Conservation (phyloP, 2,888 invertebrate genomes). For the Anorthoa munda region DNA sequence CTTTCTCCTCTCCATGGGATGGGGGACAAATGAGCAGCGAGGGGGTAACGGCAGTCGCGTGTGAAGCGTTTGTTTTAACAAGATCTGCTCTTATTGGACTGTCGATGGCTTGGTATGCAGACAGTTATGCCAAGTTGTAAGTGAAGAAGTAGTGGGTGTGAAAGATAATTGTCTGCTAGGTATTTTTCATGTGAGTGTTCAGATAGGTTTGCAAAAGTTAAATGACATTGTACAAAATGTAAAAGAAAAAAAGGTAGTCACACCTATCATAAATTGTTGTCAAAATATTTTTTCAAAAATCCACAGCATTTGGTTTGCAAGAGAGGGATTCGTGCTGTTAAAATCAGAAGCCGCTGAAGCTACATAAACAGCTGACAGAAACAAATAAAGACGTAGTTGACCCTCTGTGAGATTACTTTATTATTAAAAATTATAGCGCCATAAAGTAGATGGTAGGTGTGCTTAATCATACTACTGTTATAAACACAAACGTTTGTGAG, state of each 20-base stretch:
- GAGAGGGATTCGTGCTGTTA: not conserved
- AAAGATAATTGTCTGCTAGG: not conserved
- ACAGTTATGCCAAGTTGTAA: not conserved
- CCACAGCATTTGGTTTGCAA: not conserved
- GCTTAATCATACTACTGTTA: too few species aligned
- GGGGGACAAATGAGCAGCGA: slow-evolving; percentile 64
- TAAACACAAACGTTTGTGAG: too few species aligned
- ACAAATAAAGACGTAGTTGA: too few species aligned
- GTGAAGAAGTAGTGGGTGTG: slow-evolving; percentile 10
- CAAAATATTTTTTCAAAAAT: not conserved
- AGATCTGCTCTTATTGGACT: slow-evolving; percentile 71
- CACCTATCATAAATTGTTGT: too few species aligned
- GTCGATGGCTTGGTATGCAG: slow-evolving; percentile 31
- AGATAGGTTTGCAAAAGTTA: not conserved
- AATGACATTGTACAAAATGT: too few species aligned
- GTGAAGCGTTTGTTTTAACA: slow-evolving; percentile 74
- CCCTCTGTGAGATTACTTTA: too few species aligned
- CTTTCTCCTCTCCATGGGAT: slow-evolving; percentile 9
- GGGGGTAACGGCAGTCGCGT: slow-evolving; percentile 67
- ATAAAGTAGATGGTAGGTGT: not conserved
- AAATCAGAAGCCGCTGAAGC: too few species aligned
- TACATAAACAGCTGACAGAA: not conserved
- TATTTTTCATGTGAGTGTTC: not conserved
- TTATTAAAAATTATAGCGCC: not conserved
- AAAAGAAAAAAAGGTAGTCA: too few species aligned